phyloP scores from a whole-genome alignment of 2,888 invertebrate species.

The Liopterus haemorrhoidalis region DNA sequence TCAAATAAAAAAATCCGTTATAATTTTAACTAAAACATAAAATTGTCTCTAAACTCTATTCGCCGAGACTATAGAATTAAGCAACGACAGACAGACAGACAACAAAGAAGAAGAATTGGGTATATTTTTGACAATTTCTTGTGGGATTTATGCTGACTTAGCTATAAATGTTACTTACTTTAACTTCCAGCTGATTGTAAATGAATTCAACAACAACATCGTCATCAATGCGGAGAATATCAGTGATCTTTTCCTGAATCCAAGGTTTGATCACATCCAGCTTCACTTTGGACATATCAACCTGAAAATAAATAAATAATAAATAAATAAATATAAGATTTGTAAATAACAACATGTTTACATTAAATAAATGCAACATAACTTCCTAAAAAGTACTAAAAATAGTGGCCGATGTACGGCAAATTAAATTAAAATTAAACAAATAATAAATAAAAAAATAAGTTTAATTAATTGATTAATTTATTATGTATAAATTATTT shows the following conservation, averaged over 20 bases:
- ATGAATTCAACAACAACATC: constrained; percentile 99
- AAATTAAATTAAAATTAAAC: too few relatives aligned
- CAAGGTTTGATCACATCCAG: constrained; percentile 97
- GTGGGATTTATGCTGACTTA: not conserved
- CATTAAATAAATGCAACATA: not conserved
- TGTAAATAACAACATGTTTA: constrained; percentile 2
- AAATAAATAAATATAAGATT: constrained; percentile 10
- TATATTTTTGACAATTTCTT: constrained; percentile 1
- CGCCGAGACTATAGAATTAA: too few relatives aligned
- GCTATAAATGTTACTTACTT: constrained; percentile 54
- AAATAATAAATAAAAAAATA: too few relatives aligned
- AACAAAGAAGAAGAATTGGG: too few relatives aligned
- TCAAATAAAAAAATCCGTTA: too few relatives aligned
- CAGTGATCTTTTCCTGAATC: constrained; percentile 95
- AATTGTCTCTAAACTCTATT: too few relatives aligned
- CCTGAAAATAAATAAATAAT: constrained; percentile 49
- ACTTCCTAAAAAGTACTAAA: too few relatives aligned
- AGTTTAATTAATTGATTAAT: too few relatives aligned
- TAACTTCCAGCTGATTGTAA: constrained; percentile 94
- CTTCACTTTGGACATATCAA: constrained; percentile 98
- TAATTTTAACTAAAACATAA: too few relatives aligned
- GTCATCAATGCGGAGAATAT: constrained; percentile 95
- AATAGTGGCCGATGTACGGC: too few relatives aligned
- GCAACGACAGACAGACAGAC: too few relatives aligned
- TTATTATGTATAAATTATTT: too few relatives aligned